These are phyloP conservation scores for Drosophila lowei DNA, from an alignment of 1,140 invertebrate genomes.

Conservation along the genomic window DNA sequence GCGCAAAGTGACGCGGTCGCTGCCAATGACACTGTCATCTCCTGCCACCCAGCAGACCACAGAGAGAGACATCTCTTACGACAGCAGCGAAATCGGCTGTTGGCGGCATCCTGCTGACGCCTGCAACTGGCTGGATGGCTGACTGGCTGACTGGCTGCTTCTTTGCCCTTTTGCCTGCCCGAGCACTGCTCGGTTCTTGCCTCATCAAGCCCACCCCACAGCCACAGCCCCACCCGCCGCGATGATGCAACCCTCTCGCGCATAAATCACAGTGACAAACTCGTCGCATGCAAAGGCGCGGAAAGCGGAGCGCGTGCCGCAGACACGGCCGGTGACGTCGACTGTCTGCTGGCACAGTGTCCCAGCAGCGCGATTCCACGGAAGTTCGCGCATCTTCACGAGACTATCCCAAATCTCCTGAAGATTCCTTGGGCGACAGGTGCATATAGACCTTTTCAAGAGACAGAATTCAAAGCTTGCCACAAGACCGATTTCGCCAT, in stretches of 20 bases:
- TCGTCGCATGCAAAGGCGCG: conserved; percentile 61
- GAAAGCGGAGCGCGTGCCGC: conserved; percentile 51
- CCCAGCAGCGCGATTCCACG: neutral
- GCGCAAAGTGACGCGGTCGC: conserved; percentile 61
- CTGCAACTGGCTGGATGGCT: conserved; percentile 64
- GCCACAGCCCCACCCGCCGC: conserved; percentile 15
- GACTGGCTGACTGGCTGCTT: conserved; percentile 59
- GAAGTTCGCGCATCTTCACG: too few relatives aligned
- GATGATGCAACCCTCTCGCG: conserved; percentile 67
- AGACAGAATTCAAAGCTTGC: too few relatives aligned
- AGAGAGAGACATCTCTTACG: conserved; percentile 18
- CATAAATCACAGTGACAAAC: conserved; percentile 76
- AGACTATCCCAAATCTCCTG: too few relatives aligned
- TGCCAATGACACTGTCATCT: conserved; percentile 71
- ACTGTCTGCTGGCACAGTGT: conserved; percentile 13
- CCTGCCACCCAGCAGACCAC: neutral
- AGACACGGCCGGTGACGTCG: neutral
- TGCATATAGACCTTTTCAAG: too few relatives aligned
- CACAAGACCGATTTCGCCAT: too few relatives aligned
- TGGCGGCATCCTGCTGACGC: conserved; percentile 70
- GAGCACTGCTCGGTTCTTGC: conserved; percentile 12
- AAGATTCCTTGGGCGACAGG: too few relatives aligned
- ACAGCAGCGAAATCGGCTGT: conserved; percentile 9
- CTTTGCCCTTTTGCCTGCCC: conserved; percentile 52
- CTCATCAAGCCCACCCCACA: conserved; percentile 36